Evolutionary conservation across 2,888 invertebrate species (phyloP).

Genomic region (Alloplasta piceator): DNA sequence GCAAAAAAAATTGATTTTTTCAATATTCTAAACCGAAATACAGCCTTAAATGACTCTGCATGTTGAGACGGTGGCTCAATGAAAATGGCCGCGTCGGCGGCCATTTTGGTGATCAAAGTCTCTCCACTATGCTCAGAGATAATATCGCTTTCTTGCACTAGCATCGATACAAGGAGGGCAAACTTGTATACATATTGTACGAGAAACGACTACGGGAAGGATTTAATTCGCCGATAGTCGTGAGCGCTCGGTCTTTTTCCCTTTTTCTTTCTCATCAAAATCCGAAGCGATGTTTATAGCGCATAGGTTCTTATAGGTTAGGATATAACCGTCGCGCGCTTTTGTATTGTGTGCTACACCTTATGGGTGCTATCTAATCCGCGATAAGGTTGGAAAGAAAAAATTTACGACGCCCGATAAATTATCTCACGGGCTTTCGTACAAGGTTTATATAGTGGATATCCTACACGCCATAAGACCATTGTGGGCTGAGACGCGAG

Average conservation of each 20-base stretch:
- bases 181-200: background rate
- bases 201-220: slow-evolving; percentile 19
- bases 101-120: background rate
- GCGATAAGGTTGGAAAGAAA: slow-evolving; percentile 74
- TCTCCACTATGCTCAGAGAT: background rate
- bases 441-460: background rate
- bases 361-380: slow-evolving; percentile 76
- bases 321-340: background rate
- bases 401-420: slow-evolving; percentile 79
- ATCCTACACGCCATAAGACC: slow-evolving; percentile 63
- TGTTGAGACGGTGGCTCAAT: too few species aligned
- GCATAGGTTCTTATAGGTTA: slow-evolving; percentile 20
- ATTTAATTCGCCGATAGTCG: slow-evolving; percentile 43
- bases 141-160: slow-evolving; percentile 22
- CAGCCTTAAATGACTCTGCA: too few species aligned
- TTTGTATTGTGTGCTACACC: slow-evolving; percentile 18
- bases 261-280: too few species aligned
- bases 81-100: too few species aligned
- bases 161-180: too few species aligned
- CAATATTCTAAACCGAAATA: too few species aligned
- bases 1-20: too few species aligned
- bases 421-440: slow-evolving; percentile 71
- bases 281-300: too few species aligned
- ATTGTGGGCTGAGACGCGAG: slow-evolving; percentile 55
- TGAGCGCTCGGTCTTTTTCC: background rate